Base-by-base conservation (phyloP, 2,888 invertebrate genomes). In the Troides oblongomaculatus region DNA sequence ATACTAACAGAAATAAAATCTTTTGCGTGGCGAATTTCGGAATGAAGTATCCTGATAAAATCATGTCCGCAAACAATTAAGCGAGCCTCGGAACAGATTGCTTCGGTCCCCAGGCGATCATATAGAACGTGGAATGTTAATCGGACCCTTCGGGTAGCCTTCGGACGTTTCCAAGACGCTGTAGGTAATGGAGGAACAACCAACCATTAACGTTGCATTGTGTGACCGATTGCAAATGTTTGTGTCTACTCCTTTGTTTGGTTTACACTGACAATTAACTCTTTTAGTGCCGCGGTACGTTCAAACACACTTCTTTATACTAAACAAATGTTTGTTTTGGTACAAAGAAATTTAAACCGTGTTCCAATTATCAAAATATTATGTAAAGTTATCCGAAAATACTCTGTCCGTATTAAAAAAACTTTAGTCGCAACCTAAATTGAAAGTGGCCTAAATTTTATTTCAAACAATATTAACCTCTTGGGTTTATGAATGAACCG, bases 31-130 rank as follows among this genome's bases (percentile, higher is more conserved):
- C 63, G 64, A 61, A 71, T 63, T 30, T 53, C 60, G 62, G 61
- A 60, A 62, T 71, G 73, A 74, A 74, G 74, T 74, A 74, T 43
- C n/a, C 65, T 62, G 76, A 87, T 87, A 87, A 86, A 88, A 87
- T 87, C 86, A 84, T 87, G 86, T 86, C 83, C 82, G 85, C 87
- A 89, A 89, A 89, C 89, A 89, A 89, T 90, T 87, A 88, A 84
- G 80, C 79, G 76, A 76, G 81, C 81, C 80, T 80, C 79, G 81
- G 81, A 79, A 82, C 84, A 84, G 84, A 88, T 86, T 86, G 86
- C 76, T 79, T 73, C 65, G 79, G 83, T 85, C 87, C 87, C 85
- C 77, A 78, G 82, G 81, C 87, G 84, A 83, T 84, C 85, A 84
- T 84, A 85, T 79, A 78, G 76, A 81, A 77, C 81, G 80, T 79